phyloP scores from a whole-genome alignment of 2,113 vertebrate genomes.

The Melanerpes aurifrons region DNA sequence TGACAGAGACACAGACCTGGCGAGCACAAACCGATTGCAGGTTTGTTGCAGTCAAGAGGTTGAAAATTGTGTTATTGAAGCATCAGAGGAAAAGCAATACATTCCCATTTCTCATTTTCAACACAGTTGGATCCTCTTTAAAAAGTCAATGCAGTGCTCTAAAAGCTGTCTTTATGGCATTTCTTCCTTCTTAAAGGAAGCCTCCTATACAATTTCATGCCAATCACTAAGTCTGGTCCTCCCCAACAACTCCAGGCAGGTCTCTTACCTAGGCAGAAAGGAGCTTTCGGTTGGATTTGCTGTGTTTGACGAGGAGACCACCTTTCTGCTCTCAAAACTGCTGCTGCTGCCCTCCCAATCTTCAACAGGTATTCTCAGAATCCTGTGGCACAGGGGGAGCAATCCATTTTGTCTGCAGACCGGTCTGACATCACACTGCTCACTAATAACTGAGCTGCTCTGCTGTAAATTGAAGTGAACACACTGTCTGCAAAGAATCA shows the following conservation, averaged over 20 bases:
- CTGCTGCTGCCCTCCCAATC: background rate
- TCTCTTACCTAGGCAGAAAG: background rate
- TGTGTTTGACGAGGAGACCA: background rate
- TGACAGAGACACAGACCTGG: background rate
- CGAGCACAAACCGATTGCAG: background rate
- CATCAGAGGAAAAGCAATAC: background rate
- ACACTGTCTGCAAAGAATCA: background rate
- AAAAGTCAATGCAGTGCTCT: background rate
- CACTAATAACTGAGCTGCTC: background rate
- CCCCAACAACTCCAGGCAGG: background rate
- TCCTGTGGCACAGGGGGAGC: background rate
- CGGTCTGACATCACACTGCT: background rate
- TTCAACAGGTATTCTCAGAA: background rate
- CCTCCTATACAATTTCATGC: background rate
- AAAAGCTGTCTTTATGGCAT: background rate
- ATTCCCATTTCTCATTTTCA: constrained; percentile 3
- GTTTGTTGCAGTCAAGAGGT: background rate
- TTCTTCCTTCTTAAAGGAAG: background rate
- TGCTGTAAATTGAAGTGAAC: background rate
- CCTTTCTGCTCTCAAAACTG: background rate
- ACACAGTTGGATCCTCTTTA: background rate
- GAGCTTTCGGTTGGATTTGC: background rate
- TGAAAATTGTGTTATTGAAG: constrained; percentile 2
- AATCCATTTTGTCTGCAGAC: background rate
- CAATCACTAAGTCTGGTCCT: background rate